Evolutionary conservation across 2,888 invertebrate species (phyloP), one percentile per base, ranked within the genome.

Genomic region (Pantelozetes paolii): DNA sequence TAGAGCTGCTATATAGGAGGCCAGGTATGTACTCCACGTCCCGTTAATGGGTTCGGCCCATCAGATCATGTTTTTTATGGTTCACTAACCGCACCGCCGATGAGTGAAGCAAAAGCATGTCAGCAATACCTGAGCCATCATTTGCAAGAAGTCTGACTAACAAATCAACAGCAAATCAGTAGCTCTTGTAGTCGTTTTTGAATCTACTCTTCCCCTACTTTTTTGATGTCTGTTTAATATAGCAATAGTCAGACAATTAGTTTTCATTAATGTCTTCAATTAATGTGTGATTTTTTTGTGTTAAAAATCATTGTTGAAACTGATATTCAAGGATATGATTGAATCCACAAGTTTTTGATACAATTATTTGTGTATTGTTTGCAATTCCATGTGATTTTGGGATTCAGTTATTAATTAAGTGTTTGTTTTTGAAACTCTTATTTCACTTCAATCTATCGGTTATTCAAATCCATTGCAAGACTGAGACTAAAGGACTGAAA

Each of bases 1-100:
- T 54, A 50, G 26, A 6, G 23, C 54, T 54, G 54, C 26, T 26
- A 26, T 9, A 54, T 18, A 26, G 15, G 9, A 23, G 11, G 23
- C 9, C 26, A 26, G 54, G 54, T 54, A 26, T 50, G 20, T 23
- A 59, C 59, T 62, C n/a, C 32, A 28, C 62, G 62, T 23, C 36
- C 62, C 62, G 32, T 62, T 62, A 62, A 62, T 62, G 62, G 62
- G 62, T 62, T 62, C 62, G 62, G 62, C 62, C 62, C 62, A 62
- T 54, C 62, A 62, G 62, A 62, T 62, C 62, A 62, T 62, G 62
- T 62, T 62, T 62, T 62, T 62, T 62, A 62, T 62, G 62, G 62
- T 62, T 62, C 62, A 62, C 32, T 62, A 62, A 62, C 62, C 62
- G 62, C 32, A 50, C 50, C 54, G 62, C 50, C 54, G 62, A 62